These are phyloP conservation scores for Capromys pilorides DNA, from an alignment of 2,797 vertebrate species.

Conservation along the genomic window DNA sequence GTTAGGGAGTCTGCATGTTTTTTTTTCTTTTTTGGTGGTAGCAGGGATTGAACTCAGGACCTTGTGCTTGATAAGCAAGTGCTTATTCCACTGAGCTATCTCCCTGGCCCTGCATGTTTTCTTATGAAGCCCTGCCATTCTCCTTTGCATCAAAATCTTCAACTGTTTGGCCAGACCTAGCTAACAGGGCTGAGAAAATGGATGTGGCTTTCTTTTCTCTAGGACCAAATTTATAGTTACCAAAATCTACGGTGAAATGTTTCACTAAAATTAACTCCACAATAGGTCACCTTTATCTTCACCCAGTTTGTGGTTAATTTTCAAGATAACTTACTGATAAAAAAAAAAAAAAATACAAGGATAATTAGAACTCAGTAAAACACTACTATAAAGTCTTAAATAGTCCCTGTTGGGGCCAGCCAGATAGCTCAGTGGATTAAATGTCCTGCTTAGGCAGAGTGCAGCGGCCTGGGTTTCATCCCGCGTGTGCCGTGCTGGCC, in stretches of 20 bases:
- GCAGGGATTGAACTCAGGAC: too few species aligned
- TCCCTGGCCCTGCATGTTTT: constrained; percentile 3
- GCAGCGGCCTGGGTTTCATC: too few species aligned
- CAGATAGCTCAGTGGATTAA: too few species aligned
- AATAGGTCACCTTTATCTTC: constrained; percentile 2
- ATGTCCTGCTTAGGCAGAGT: too few species aligned
- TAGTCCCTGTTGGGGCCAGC: background rate
- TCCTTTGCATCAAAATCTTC: background rate
- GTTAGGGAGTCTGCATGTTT: constrained; percentile 10
- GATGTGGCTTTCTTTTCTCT: background rate
- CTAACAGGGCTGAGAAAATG: background rate
- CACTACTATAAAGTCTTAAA: background rate
- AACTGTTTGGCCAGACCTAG: background rate
- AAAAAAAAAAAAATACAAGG: background rate
- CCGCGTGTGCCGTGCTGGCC: too few species aligned
- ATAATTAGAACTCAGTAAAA: constrained; percentile 27
- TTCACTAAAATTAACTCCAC: background rate
- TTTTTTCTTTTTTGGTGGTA: too few species aligned
- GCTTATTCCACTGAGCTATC: too few species aligned
- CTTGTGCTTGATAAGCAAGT: too few species aligned
- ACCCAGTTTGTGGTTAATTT: constrained; percentile 24
- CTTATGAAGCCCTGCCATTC: background rate
- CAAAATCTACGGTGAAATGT: background rate
- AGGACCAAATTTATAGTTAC: background rate
- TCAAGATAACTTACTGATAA: background rate